Evolutionary conservation across 2,888 invertebrate genomes (phyloP), one percentile per base, ranked within the genome.

Genomic region (Pasiphila rectangulata): DNA sequence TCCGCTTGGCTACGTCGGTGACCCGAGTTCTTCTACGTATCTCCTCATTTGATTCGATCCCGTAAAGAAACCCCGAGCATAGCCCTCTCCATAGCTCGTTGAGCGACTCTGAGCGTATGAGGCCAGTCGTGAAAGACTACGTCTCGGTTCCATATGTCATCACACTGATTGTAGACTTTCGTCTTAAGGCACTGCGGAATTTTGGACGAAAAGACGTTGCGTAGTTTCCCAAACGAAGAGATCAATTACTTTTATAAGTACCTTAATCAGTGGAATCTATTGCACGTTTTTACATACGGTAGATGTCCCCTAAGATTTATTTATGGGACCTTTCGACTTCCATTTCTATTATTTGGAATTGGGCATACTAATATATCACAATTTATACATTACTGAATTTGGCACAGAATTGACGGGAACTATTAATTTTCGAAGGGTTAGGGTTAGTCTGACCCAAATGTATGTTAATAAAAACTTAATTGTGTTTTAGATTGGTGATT

Each of bases 351-450:
- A 57, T 55, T 45, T 50, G 48, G 54, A 59, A 56, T 59, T 55
- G 57, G 58, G 48, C 46, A 53, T 56, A 56, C 58, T 59, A 56
- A 65, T 67, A 63, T 59, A 64, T 64, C 56, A 63, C 63, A 59
- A 62, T 64, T 59, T 62, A 62, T 63, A 58, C 59, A 54, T 59
- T 46, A 39, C 47, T 37, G 53, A 38, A 53, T 55, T 59, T 59
- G 54, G 50, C 54, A 44, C 21, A 52, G 38, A 52, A 50, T 51
- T 50, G 50, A 52, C 47, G 44, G 40, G 38, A 38, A 44, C 54
- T 40, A 52, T 57, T 57, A 50, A 54, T 57, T 52, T 54, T 41
- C 41, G 17, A 41, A 41, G 45, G 45, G 41, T 41, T 45, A 32
- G 25, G 34, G 41, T 16, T 17, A n/a, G 27, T 25, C 34, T 23